Evolutionary conservation across 2,113 vertebrate species (phyloP), one percentile per base, ranked within the genome.

Genomic region (Oncorhynchus keta): DNA sequence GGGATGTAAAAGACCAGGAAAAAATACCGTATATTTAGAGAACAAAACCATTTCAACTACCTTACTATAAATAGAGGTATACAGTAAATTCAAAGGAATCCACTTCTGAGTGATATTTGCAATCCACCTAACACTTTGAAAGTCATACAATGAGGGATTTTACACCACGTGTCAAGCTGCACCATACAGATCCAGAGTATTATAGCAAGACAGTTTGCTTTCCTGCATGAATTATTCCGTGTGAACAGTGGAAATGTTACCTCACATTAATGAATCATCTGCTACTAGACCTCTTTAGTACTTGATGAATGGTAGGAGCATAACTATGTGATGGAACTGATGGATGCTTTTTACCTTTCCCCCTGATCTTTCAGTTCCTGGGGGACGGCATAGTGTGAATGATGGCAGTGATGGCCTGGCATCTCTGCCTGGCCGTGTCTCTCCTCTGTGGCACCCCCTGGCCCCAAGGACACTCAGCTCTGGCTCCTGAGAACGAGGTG

Each of bases 211-310:
- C 79, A 88, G 89, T 90, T 88, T 89, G 78, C 90, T 82, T 85
- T 73, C 80, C 70, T 32, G 75, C 87, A 93, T 93, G 84, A 92
- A 94, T 93, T 91, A 93, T 93, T 93, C 91, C 87, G 81, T 93
- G 88, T 92, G 91, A 92, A 89, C 86, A 89, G 82, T 79, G 85
- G 67, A 82, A 83, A 91, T 84, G 84, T 89, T 92, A 90, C 83
- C 80, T 90, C 77, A 83, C 86, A 88, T 91, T 85, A 90, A 81
- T 90, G 91, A 92, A 88, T 91, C 86, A 91, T 87, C 89, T 89
- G 82, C 78, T 72, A 35, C 76, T 79, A 76, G 82, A 85, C 78
- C 79, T 82, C 84, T 86, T 82, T 79, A 85, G 78, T 62, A 84
- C 73, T 81, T 75, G 59, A 72, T 78, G 74, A 83, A 73, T 73